phyloP scores from a whole-genome alignment of 2,113 vertebrate species.

The Ptyas mucosa region DNA sequence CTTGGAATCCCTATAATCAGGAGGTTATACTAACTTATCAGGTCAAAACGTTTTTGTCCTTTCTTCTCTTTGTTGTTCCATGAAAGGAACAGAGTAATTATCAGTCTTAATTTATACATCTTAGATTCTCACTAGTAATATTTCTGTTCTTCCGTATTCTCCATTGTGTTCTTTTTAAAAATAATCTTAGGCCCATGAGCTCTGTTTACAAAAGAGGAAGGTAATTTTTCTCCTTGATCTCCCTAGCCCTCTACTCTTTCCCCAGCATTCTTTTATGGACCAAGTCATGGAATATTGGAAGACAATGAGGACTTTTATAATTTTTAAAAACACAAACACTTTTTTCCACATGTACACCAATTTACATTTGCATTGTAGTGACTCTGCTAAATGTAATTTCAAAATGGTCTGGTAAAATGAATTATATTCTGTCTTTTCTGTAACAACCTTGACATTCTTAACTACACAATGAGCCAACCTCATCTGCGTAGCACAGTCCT shows the following conservation, averaged over 20 bases:
- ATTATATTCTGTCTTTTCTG: background rate
- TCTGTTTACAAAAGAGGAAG: background rate
- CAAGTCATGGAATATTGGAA: background rate
- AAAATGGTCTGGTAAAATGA: background rate
- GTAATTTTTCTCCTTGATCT: background rate
- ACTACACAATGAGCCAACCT: background rate
- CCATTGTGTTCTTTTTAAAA: background rate
- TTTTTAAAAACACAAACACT: background rate
- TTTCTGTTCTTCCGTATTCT: background rate
- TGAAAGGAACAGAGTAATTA: background rate
- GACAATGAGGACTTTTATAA: background rate
- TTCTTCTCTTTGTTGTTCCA: slow-evolving; percentile 11
- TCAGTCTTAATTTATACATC: background rate
- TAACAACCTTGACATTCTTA: background rate
- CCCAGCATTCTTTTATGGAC: background rate
- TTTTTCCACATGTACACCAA: background rate
- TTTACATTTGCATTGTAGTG: background rate
- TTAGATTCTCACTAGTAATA: background rate
- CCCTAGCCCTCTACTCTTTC: background rate
- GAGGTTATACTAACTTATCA: slow-evolving; percentile 15
- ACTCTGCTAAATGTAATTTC: background rate
- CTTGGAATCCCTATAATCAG: slow-evolving; percentile 12
- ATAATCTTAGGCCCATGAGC: background rate
- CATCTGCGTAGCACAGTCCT: background rate
- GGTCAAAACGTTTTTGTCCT: background rate